A percentile compares a stretch with the other conserved stretches of the same genome.
Conservation (phyloP, 2,797 vertebrate species). For the Sebastes itinus region DNA sequence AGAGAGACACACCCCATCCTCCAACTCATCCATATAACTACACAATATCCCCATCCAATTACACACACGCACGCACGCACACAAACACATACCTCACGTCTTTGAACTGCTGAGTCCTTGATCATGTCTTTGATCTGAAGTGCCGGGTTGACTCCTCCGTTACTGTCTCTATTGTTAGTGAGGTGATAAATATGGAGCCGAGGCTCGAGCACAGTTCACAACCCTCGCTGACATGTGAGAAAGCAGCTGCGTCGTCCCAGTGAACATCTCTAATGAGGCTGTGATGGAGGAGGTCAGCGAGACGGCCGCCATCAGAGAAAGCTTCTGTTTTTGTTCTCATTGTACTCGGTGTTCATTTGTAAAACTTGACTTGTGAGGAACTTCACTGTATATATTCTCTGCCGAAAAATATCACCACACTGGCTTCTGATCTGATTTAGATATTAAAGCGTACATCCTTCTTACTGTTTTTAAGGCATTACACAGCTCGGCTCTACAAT, state of each 20-base stretch:
- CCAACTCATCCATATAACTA: background rate
- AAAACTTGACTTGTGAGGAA: background rate
- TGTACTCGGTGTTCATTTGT: background rate
- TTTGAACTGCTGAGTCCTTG: background rate
- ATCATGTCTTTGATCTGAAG: background rate
- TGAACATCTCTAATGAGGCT: background rate
- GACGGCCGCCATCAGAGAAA: background rate
- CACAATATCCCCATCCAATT: too few species aligned
- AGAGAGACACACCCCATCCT: background rate
- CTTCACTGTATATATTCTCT: too few species aligned
- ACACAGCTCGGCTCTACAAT: too few species aligned
- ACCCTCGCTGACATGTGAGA: too few species aligned
- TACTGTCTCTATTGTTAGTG: background rate
- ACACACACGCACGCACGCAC: background rate
- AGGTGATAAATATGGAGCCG: background rate
- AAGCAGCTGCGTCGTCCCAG: background rate
- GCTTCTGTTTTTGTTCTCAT: background rate
- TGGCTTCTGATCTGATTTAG: background rate
- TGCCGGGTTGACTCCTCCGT: background rate
- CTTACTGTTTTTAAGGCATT: background rate
- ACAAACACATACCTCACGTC: background rate
- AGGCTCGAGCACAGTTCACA: background rate
- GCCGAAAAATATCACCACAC: background rate
- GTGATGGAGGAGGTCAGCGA: background rate
- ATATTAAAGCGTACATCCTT: rapidly evolving